Percentiles rank a stretch among this genome's conserved stretches.
Evolutionary conservation across 2,888 invertebrate genomes (phyloP).

Genomic region (Marasmarcha lunaedactyla): DNA sequence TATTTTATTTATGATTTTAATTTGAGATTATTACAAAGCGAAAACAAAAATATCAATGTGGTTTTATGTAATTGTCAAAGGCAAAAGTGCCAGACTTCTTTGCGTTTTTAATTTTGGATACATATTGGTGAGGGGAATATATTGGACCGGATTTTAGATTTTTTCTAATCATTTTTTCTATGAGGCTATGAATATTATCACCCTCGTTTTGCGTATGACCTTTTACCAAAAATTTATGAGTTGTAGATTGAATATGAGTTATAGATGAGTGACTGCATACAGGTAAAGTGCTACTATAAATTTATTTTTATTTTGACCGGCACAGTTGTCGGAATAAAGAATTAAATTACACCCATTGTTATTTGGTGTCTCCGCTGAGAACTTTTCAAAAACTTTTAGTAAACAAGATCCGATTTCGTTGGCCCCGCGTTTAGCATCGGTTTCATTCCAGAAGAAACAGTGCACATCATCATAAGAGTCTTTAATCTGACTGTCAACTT

Average conservation of each 20-base stretch:
- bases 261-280: conserved; percentile 11
- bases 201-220: conserved; percentile 17
- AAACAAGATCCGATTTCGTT: conserved; percentile 16
- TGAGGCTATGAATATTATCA: conserved; percentile 13
- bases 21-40: no score
- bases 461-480: conserved; percentile 11
- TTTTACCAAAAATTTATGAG: conserved; percentile 15
- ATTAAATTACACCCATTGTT: conserved; percentile 9
- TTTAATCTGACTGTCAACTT: not conserved
- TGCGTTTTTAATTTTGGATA: conserved; percentile 12
- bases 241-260: conserved; percentile 13
- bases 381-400: conserved; percentile 8
- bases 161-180: conserved; percentile 15
- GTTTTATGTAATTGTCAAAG: no score
- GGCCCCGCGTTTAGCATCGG: conserved; percentile 17
- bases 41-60: no score
- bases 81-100: no score
- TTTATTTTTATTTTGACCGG: conserved; percentile 17
- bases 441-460: conserved; percentile 19
- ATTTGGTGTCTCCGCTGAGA: conserved; percentile 3
- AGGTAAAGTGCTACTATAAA: conserved; percentile 13
- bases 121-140: conserved; percentile 14
- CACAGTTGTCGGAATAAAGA: conserved; percentile 15
- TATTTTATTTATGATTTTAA: no score
- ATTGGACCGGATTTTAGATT: conserved; percentile 15